Conservation (phyloP, 2,888 invertebrate genomes). For the Nemotelus pantherinus region DNA sequence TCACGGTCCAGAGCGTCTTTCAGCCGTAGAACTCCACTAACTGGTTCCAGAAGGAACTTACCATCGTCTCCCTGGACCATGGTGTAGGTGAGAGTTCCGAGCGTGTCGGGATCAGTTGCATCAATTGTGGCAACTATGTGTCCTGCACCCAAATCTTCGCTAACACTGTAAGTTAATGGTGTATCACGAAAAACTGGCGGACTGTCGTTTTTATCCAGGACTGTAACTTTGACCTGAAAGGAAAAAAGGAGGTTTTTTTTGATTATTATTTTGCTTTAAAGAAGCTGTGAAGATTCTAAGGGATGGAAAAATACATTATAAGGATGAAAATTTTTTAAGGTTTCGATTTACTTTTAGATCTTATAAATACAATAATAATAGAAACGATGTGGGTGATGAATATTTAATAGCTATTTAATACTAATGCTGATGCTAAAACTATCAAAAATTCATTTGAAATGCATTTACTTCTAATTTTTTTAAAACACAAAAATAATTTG, state of each 20-base stretch:
- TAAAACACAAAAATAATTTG: no score
- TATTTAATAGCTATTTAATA: no score
- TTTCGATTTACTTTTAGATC: no score
- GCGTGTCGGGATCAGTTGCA: constrained; percentile 87
- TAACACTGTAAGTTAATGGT: constrained; percentile 78
- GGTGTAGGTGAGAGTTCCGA: constrained; percentile 79
- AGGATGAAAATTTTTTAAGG: no score
- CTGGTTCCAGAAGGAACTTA: constrained; percentile 77
- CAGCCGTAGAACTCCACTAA: constrained; percentile 77
- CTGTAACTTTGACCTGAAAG: constrained; percentile 83
- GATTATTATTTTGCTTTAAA: no score
- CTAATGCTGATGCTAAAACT: no score
- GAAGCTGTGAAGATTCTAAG: no score
- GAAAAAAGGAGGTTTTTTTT: not conserved
- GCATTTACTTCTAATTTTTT: no score
- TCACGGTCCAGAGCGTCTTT: constrained; percentile 87
- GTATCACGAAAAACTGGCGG: constrained; percentile 87
- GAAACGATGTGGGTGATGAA: no score
- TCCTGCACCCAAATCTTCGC: constrained; percentile 86
- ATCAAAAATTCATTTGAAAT: no score
- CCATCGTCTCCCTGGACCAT: constrained; percentile 73
- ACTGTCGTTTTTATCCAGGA: constrained; percentile 93
- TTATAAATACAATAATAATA: no score
- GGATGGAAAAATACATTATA: no score
- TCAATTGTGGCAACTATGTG: constrained; percentile 79